A percentile compares a stretch with the other conserved stretches of the same genome.
Evolutionary conservation across 1,140 invertebrate genomes (phyloP).

Genomic region (Venturia canescens): DNA sequence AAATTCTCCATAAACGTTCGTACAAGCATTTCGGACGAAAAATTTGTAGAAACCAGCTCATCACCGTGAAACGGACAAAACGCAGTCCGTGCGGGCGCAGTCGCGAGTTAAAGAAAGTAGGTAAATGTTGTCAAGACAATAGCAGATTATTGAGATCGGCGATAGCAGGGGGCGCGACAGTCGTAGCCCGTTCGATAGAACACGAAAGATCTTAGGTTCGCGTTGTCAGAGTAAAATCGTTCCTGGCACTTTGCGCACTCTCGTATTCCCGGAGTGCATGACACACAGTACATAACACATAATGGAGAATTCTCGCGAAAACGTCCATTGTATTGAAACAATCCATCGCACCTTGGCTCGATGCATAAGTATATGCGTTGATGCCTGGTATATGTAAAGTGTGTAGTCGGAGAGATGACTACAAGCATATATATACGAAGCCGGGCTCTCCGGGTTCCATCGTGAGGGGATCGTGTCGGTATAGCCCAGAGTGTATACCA

Average conservation of each 20-base stretch:
- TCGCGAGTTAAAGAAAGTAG: too few relatives aligned
- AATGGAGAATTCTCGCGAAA: conserved; percentile 18
- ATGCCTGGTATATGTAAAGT: background rate
- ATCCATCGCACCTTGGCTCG: conserved; percentile 60
- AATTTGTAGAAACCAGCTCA: too few relatives aligned
- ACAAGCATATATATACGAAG: background rate
- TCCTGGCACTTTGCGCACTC: background rate
- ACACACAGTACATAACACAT: background rate
- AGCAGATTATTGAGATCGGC: too few relatives aligned
- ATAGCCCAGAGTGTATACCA: conserved; percentile 13
- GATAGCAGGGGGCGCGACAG: too few relatives aligned
- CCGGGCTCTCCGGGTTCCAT: conserved; percentile 5
- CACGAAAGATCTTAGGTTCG: background rate
- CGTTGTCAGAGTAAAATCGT: background rate
- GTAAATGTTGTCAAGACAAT: too few relatives aligned
- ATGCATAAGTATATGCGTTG: background rate
- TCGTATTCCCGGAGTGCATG: background rate
- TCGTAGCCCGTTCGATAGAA: too few relatives aligned
- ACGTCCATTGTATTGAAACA: conserved; percentile 62
- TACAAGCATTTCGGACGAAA: too few relatives aligned
- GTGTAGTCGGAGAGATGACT: background rate
- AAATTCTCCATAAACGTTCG: too few relatives aligned
- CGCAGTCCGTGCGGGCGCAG: too few relatives aligned
- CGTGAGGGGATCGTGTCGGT: conserved; percentile 33
- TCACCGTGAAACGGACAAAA: too few relatives aligned